Conservation (phyloP, 2,888 invertebrate species). For the Neelides folsomi region DNA sequence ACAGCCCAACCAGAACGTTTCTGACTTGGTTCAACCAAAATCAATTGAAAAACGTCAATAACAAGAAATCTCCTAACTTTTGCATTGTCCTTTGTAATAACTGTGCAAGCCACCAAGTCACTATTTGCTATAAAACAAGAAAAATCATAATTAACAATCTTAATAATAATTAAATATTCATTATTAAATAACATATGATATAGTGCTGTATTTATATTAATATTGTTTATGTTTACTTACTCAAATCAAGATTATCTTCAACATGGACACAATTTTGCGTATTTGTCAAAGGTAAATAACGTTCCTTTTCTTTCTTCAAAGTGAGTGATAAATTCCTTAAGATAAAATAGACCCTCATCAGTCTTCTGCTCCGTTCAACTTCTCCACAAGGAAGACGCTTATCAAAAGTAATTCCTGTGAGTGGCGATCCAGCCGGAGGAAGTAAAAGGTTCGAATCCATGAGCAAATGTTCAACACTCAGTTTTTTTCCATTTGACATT, state of each 20-base stretch:
- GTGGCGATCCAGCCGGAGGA: constrained; percentile 88
- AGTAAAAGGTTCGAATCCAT: constrained; percentile 91
- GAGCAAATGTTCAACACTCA: constrained; percentile 88
- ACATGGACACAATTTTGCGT: constrained; percentile 78
- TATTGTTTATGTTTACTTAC: constrained; percentile 48
- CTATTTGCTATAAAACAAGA: constrained; percentile 66
- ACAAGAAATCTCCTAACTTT: constrained; percentile 89
- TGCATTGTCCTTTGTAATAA: constrained; percentile 74
- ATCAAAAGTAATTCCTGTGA: constrained; percentile 88
- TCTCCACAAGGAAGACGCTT: constrained; percentile 92
- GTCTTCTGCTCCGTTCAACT: constrained; percentile 72
- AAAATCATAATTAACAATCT: too few relatives aligned
- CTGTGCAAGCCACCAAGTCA: constrained; percentile 91
- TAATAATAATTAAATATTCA: too few relatives aligned
- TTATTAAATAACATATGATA: too few relatives aligned
- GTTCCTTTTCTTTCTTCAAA: constrained; percentile 67
- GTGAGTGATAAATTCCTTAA: constrained; percentile 66
- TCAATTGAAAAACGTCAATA: constrained; percentile 86
- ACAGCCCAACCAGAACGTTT: constrained; percentile 94
- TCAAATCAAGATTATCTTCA: constrained; percentile 87
- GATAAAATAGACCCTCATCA: constrained; percentile 84
- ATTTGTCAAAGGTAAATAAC: constrained; percentile 76
- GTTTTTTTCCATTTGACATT: constrained; percentile 60
- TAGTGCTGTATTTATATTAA: too few relatives aligned
- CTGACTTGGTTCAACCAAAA: constrained; percentile 92